Evolutionary conservation across 2,113 vertebrate genomes (phyloP).

Genomic region (Thinocorus orbignyianus): DNA sequence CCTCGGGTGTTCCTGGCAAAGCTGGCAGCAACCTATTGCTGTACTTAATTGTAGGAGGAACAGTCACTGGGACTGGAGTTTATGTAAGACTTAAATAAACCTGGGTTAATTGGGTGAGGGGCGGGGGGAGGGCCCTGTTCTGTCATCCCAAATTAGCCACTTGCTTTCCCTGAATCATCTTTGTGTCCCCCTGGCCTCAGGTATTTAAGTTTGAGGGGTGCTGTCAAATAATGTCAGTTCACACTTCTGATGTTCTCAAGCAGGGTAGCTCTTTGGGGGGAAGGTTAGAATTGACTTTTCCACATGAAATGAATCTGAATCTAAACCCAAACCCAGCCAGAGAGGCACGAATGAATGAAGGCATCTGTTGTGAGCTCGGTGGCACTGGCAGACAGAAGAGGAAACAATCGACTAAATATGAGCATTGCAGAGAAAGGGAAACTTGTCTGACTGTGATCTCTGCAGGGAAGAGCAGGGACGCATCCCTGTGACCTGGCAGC

Average conservation of each 20-base stretch:
- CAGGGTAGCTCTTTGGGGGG: background rate
- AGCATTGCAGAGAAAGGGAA: background rate
- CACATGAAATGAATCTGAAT: background rate
- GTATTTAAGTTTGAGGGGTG: conserved; percentile 27
- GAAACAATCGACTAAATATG: background rate
- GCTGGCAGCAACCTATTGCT: conserved; percentile 81
- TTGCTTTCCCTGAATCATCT: background rate
- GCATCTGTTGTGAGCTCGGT: background rate
- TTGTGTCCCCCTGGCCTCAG: background rate
- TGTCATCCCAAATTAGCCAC: background rate
- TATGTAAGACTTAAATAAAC: conserved; percentile 80
- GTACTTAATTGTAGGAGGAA: conserved; percentile 81
- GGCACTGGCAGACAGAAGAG: background rate
- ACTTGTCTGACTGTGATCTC: background rate
- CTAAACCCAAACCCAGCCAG: background rate
- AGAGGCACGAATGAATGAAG: background rate
- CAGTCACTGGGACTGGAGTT: conserved; percentile 72
- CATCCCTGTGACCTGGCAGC: background rate
- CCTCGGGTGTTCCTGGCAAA: conserved; percentile 77
- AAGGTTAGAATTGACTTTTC: background rate
- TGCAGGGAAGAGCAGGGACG: conserved; percentile 1
- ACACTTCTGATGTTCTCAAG: background rate
- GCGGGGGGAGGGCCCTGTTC: background rate
- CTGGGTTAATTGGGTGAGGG: conserved; percentile 20
- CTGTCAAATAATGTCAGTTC: background rate